Evolutionary conservation across 2,797 vertebrate species (phyloP).

Genomic region (Syngnathus acus): DNA sequence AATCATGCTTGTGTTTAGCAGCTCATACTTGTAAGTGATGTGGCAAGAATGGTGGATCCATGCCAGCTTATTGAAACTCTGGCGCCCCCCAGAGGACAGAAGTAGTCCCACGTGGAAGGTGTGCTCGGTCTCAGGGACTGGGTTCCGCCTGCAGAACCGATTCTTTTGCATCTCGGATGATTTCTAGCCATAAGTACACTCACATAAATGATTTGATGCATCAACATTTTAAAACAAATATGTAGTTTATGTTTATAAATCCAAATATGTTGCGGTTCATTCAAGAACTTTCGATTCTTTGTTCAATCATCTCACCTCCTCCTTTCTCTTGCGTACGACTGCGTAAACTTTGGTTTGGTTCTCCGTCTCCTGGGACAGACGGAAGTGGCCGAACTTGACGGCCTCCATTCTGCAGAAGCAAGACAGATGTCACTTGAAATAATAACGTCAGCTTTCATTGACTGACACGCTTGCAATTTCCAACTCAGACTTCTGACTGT

Average conservation of each 20-base stretch:
- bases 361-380: slow-evolving; percentile 96
- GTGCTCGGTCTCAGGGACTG: slow-evolving; percentile 82
- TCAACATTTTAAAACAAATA: not conserved
- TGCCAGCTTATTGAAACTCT: slow-evolving; percentile 87
- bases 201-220: not conserved
- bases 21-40: slow-evolving; percentile 82
- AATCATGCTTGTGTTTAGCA: not conserved
- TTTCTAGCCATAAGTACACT: slow-evolving; percentile 69
- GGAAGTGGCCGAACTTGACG: slow-evolving; percentile 89
- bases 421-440: not conserved
- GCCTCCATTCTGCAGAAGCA: slow-evolving; percentile 78
- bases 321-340: slow-evolving; percentile 93
- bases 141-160: slow-evolving; percentile 79
- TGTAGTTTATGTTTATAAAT: not conserved
- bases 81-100: slow-evolving; percentile 85
- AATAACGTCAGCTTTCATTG: not conserved
- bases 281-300: not conserved
- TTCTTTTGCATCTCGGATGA: slow-evolving; percentile 72
- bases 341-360: slow-evolving; percentile 99
- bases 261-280: not conserved
- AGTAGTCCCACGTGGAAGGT: slow-evolving; percentile 91
- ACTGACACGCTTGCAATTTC: not conserved
- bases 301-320: slow-evolving; percentile 73
- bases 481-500: too few species aligned
- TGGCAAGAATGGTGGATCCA: slow-evolving; percentile 99